A percentile compares a stretch with the other conserved stretches of the same genome.
These are phyloP conservation scores for Drosophila triauraria DNA, from an alignment of 1,140 invertebrate genomes.

Conservation along the genomic window DNA sequence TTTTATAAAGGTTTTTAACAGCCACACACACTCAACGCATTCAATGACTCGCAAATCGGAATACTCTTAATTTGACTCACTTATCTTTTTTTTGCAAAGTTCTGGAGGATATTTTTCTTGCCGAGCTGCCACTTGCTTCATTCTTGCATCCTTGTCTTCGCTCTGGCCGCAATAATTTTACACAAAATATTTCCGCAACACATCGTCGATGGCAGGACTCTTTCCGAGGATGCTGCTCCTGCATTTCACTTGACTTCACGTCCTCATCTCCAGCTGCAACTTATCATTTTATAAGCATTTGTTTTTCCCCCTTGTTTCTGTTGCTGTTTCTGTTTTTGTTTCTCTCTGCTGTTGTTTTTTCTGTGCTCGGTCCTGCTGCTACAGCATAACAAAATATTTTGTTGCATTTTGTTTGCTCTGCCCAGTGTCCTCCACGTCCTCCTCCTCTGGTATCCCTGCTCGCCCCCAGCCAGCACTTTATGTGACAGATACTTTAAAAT, in stretches of 20 bases:
- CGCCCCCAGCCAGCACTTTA: conserved; percentile 54
- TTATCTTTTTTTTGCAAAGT: conserved; percentile 1
- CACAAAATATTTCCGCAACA: conserved; percentile 77
- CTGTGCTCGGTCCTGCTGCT: conserved; percentile 22
- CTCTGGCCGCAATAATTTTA: conserved; percentile 65
- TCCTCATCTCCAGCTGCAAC: conserved; percentile 61
- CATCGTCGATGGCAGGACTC: conserved; percentile 66
- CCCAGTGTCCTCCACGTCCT: not conserved
- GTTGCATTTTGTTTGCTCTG: conserved; percentile 69
- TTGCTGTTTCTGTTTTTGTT: conserved; percentile 40
- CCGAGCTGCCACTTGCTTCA: conserved; percentile 3
- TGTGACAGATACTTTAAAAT: conserved; percentile 80
- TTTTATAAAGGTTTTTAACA: not conserved
- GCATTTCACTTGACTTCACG: conserved; percentile 78
- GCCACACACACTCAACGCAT: not conserved
- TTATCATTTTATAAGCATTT: conserved; percentile 81
- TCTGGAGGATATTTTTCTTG: conserved; percentile 3
- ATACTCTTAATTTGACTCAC: conserved; percentile 12
- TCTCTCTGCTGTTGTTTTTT: conserved; percentile 40
- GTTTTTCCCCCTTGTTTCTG: conserved; percentile 49
- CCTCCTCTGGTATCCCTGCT: not conserved
- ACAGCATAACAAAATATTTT: conserved; percentile 77
- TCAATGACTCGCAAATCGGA: conserved; percentile 5
- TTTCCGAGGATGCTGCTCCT: conserved; percentile 43
- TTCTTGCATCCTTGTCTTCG: conserved; percentile 14